phyloP scores from a whole-genome alignment of 2,113 vertebrate genomes.

The Pangasianodon hypophthalmus region DNA sequence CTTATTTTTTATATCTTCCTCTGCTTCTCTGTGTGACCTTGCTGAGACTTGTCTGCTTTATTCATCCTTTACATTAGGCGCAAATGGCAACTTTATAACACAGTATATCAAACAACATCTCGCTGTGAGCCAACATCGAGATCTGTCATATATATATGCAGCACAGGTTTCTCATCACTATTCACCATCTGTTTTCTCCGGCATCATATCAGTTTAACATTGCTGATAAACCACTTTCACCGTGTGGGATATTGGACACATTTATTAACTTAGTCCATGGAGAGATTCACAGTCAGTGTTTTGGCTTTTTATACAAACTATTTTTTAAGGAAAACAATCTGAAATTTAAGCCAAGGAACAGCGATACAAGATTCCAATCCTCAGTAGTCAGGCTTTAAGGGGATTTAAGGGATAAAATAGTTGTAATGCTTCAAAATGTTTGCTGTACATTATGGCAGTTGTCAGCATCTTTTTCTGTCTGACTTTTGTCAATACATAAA shows the following conservation, averaged over 20 bases:
- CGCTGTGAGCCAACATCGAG: neutral
- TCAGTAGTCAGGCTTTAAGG: neutral
- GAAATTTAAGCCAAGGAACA: neutral
- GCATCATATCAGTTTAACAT: neutral
- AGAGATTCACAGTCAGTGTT: neutral
- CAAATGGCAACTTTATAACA: slow-evolving; percentile 6
- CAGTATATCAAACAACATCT: neutral
- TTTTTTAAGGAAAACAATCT: neutral
- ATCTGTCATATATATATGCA: neutral
- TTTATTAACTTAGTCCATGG: neutral
- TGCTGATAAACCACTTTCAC: neutral
- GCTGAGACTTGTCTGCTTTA: neutral
- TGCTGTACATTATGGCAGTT: neutral
- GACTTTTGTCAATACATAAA: neutral
- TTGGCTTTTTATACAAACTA: neutral
- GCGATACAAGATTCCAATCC: neutral
- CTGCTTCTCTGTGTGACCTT: neutral
- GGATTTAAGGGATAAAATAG: neutral
- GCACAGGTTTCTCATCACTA: neutral
- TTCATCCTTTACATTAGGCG: slow-evolving; percentile 18
- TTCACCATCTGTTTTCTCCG: slow-evolving; percentile 1
- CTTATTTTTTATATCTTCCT: neutral
- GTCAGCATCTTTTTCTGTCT: neutral
- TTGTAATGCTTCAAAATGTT: neutral
- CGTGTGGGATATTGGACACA: neutral